Percentiles rank a stretch among this genome's conserved stretches.
These are phyloP conservation scores for Girardinus metallicus DNA, from an alignment of 2,797 vertebrate species.

Conservation along the genomic window DNA sequence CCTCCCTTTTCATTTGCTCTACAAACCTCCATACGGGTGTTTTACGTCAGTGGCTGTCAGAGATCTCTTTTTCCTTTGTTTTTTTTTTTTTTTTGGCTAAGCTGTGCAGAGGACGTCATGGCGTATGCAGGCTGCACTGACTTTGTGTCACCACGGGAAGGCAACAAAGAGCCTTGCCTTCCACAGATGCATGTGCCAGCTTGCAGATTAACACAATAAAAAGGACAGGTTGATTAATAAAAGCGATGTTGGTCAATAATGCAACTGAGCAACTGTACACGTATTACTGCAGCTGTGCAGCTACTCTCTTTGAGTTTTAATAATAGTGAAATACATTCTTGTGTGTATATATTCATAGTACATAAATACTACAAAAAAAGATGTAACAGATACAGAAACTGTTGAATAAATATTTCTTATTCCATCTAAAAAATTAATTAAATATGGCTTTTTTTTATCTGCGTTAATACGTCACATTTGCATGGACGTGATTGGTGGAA, in stretches of 20 bases:
- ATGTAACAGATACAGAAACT: neutral
- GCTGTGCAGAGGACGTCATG: constrained; percentile 23
- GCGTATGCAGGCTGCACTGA: constrained; percentile 64
- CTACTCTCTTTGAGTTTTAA: neutral
- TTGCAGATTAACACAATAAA: constrained; percentile 31
- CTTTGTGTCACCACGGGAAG: constrained; percentile 78
- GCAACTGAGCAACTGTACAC: neutral
- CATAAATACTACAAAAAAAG: neutral
- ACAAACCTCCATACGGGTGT: constrained; percentile 74
- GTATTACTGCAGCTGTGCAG: neutral
- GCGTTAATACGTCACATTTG: constrained; percentile 38
- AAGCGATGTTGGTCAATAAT: neutral
- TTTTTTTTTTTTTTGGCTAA: constrained; percentile 10
- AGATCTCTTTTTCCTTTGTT: constrained; percentile 2
- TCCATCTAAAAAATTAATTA: neutral
- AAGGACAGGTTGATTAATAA: constrained; percentile 9
- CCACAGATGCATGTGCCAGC: constrained; percentile 34
- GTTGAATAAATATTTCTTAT: neutral
- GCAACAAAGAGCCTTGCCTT: constrained; percentile 76
- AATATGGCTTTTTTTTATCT: neutral
- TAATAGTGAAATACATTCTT: neutral
- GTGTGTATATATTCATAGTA: neutral
- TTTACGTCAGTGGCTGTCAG: constrained; percentile 41
- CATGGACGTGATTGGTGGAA: constrained; percentile 64
- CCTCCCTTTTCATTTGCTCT: constrained; percentile 60